These are phyloP conservation scores for Aphrophora alni DNA, from an alignment of 2,888 invertebrate species.

Conservation along the genomic window DNA sequence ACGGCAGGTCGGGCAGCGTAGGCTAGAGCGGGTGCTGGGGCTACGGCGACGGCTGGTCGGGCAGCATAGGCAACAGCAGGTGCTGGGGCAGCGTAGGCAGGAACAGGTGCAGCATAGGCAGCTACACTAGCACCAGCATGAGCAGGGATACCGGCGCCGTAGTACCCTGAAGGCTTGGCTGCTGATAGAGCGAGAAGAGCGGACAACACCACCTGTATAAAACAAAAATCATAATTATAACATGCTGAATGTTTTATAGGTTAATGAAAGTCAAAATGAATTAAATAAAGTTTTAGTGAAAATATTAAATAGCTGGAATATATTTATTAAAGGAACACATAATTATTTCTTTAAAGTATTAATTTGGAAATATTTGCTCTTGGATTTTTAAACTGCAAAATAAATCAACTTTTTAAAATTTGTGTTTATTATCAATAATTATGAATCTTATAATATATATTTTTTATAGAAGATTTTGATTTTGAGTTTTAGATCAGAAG, in stretches of 20 bases:
- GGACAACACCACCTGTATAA: conserved; percentile 53
- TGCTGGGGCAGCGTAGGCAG: conserved; percentile 54
- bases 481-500: too few relatives aligned
- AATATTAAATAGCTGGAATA: too few relatives aligned
- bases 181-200: conserved; percentile 55
- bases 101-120: conserved; percentile 47
- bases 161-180: conserved; percentile 50
- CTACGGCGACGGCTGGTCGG: conserved; percentile 42
- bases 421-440: too few relatives aligned
- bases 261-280: neutral
- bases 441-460: too few relatives aligned
- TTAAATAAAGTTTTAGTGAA: neutral
- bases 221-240: neutral
- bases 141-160: conserved; percentile 50
- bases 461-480: too few relatives aligned
- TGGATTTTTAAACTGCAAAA: too few relatives aligned
- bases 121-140: conserved; percentile 53
- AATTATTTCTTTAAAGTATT: too few relatives aligned
- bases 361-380: too few relatives aligned
- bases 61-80: conserved; percentile 43
- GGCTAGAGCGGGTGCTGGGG: conserved; percentile 51
- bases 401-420: too few relatives aligned
- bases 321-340: too few relatives aligned
- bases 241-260: neutral
- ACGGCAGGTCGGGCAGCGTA: conserved; percentile 46